phyloP scores from a whole-genome alignment of 2,888 invertebrate genomes.

The Mythimna ferrago region DNA sequence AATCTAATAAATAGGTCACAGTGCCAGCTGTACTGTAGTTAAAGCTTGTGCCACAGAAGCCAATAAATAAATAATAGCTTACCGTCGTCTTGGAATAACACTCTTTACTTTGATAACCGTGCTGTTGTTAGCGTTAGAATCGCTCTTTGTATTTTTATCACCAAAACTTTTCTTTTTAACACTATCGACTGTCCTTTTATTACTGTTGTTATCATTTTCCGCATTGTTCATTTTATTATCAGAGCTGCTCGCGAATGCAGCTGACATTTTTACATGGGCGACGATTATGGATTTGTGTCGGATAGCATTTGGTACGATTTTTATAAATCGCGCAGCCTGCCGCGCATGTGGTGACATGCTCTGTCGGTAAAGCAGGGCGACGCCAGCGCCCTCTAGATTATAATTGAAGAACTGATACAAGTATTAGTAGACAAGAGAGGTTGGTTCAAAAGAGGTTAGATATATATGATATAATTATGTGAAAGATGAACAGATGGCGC shows the following conservation, averaged over 20 bases:
- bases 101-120: constrained; percentile 88
- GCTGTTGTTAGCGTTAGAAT: constrained; percentile 67
- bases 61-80: constrained; percentile 70
- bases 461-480: background rate
- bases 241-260: constrained; percentile 72
- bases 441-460: background rate
- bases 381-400: constrained; percentile 40
- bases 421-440: background rate
- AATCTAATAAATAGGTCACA: constrained; percentile 13
- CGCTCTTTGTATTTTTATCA: constrained; percentile 79
- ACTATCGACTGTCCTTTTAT: constrained; percentile 68
- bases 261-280: constrained; percentile 85
- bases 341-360: constrained; percentile 84
- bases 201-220: constrained; percentile 64
- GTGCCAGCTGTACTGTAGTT: constrained; percentile 10
- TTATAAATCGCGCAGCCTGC: constrained; percentile 89
- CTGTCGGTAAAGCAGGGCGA: constrained; percentile 76
- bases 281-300: constrained; percentile 88
- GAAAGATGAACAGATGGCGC: constrained; percentile 52
- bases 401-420: background rate
- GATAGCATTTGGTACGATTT: constrained; percentile 86
- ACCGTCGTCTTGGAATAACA: constrained; percentile 87
- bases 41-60: constrained; percentile 33
- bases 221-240: constrained; percentile 75
- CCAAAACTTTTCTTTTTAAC: constrained; percentile 75